Conservation (phyloP, 2,113 vertebrate species). For the Grus americana region DNA sequence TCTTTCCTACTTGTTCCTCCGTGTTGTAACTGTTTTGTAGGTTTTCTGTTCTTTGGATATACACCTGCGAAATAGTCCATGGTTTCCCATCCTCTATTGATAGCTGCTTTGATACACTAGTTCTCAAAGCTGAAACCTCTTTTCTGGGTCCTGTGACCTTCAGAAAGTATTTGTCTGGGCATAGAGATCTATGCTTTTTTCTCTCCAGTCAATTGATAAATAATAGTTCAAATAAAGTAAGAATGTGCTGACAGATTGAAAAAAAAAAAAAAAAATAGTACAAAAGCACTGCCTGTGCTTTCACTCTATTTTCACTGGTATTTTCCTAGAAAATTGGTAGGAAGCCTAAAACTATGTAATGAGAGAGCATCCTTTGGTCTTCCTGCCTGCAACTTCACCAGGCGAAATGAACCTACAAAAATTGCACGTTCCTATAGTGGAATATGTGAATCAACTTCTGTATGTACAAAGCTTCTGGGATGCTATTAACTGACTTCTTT, state of each 20-base stretch:
- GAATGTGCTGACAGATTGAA: too few species aligned
- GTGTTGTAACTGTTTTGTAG: neutral
- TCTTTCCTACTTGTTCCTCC: neutral
- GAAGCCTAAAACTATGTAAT: neutral
- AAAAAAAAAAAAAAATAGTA: neutral
- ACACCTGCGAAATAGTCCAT: neutral
- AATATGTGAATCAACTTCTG: neutral
- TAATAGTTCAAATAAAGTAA: neutral
- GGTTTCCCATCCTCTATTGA: neutral
- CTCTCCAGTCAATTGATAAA: neutral
- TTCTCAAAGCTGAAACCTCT: neutral
- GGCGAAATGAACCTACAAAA: neutral
- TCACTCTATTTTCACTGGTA: neutral
- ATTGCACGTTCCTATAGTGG: accelerated
- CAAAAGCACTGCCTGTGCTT: neutral
- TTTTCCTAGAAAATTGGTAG: neutral
- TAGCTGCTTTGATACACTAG: neutral
- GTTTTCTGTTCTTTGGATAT: neutral
- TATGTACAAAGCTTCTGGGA: neutral
- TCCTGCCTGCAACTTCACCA: neutral
- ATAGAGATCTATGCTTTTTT: neutral
- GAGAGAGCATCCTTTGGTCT: neutral
- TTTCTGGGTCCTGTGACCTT: neutral
- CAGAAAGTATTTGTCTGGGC: neutral
- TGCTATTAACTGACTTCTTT: neutral